Evolutionary conservation across 2,888 invertebrate genomes (phyloP).

Genomic region (Helleia helle): DNA sequence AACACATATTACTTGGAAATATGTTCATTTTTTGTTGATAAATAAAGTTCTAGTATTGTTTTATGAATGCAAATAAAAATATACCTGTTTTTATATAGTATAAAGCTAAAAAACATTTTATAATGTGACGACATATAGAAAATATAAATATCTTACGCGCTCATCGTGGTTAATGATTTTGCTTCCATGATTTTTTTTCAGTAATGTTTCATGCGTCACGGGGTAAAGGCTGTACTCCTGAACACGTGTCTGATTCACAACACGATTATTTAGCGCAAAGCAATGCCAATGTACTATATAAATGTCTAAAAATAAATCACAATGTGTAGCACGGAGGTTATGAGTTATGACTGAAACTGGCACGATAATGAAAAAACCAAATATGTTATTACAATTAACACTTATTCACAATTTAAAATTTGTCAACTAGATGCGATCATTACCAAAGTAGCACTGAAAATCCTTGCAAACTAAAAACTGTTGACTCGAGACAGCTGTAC

Average conservation of each 20-base stretch:
- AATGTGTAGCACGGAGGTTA: conserved; percentile 58
- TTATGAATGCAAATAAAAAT: neutral
- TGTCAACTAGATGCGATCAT: conserved; percentile 34
- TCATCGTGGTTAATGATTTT: conserved; percentile 47
- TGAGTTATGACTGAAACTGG: conserved; percentile 21
- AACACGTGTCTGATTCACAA: conserved; percentile 50
- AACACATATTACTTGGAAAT: too few species aligned
- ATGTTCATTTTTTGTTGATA: too few species aligned
- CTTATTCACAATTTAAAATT: conserved; percentile 36
- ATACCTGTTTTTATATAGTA: neutral
- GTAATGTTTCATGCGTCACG: conserved; percentile 27
- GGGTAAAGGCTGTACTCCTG: conserved; percentile 21
- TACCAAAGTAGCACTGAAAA: conserved; percentile 44
- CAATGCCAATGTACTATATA: conserved; percentile 59
- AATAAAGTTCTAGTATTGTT: conserved; percentile 17
- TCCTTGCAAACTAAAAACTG: conserved; percentile 38
- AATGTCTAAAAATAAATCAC: conserved; percentile 67
- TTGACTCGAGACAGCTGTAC: conserved; percentile 60
- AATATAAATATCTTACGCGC: conserved; percentile 47
- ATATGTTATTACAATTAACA: conserved; percentile 25
- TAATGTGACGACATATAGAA: neutral
- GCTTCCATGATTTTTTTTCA: conserved; percentile 45
- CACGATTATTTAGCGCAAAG: conserved; percentile 41
- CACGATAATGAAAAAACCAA: neutral
- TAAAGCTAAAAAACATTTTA: neutral